Base-by-base conservation (phyloP, 2,797 vertebrate genomes). In the Fistularia tabacaria region DNA sequence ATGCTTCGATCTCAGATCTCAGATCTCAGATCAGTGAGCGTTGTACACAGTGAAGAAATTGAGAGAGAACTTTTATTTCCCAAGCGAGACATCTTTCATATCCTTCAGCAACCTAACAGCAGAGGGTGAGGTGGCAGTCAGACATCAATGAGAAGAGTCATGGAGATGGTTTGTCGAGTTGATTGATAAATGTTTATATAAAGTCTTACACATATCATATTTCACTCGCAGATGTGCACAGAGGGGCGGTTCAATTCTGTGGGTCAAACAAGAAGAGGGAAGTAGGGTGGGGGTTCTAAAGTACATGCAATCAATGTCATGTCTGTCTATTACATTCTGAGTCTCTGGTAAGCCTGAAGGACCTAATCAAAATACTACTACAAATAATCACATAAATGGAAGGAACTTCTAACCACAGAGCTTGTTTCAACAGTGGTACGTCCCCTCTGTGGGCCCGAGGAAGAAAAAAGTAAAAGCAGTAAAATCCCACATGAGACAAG, bases 41-140 rank as follows among this genome's bases (percentile, higher is more conserved):
- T 85, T 25, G 25, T 25, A 25, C 25, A 25, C 62, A 67, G 79
- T 76, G 82, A 83, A 85, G 79, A 77, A 76, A 85, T 82, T 82
- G 57, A 76, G 61, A 83, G 84, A 81, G 74, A 57, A 51, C 63
- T 76, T 85, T 86, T 86, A 87, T 83, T 91, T 92, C 88, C 80
- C 77, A 82, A 74, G 73, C 44, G 86, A 89, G 76, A 77, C 42
- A 65, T 68, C 57, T 56, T 80, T 80, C 71, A 85, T 52, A 81
- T 79, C 85, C 83, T 86, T 82, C 68, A 70, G 64, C 49, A 41
- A 5, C 71, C 70, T 39, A 54, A 52, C 12, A 61, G 73, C 66
- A 46, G 15, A 75, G 68, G 54, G 72, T 55, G 49, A 64, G 49
- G 73, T 58, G 52, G 69, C 77, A 66, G 69, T 74, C 73, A 77